Evolutionary conservation across 1,140 invertebrate species (phyloP), one percentile per base, ranked within the genome.

Genomic region (Drosophila dunni): DNA sequence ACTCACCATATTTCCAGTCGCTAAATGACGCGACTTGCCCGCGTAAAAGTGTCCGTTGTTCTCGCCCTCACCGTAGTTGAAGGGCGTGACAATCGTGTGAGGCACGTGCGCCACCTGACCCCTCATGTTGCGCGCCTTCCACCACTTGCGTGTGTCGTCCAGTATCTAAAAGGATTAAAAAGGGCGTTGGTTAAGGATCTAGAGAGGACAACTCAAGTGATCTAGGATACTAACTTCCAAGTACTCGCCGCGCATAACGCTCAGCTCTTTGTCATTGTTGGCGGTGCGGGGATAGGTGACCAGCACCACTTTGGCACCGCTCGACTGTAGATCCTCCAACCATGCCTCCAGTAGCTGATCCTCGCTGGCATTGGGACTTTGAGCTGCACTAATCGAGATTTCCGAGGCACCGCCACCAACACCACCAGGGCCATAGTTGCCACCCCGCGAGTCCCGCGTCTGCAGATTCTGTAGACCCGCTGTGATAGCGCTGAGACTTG

Each of bases 231-330:
- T 85, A 92, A 98, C 97, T 95, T 99, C 98, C 15, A 99, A 93
- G 92, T 97, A 98, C 93, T 99, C 98, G 75, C 98, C 98, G 74
- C 98, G 95, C 38, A 97, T 95, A 0, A 99, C 98, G 15, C 97
- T 98, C 57, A 99, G 94, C 92, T 99, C 99, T 93, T 99, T 99
- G 92, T 98, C 96, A 92, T 99, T 99, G 93, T 99, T 98, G n/a
- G 97, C 98, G 4, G 97, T 98, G 72, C 98, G 94, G 1, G 98
- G 98, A 93, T 98, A 98, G 38, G 97, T 98, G 20, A 99, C 98
- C 92, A 97, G 96, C 38, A 98, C 97, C 60, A 98, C 95, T 92
- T 97, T 96, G 8, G 96, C 96, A 56, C 96, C 95, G 60, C 95
- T 93, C 10, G 95, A 93, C 54, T 95, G 92, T n/a, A 97, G 93